Conservation (phyloP, 2,113 vertebrate genomes). For the Sphaerodactylus townsendi region DNA sequence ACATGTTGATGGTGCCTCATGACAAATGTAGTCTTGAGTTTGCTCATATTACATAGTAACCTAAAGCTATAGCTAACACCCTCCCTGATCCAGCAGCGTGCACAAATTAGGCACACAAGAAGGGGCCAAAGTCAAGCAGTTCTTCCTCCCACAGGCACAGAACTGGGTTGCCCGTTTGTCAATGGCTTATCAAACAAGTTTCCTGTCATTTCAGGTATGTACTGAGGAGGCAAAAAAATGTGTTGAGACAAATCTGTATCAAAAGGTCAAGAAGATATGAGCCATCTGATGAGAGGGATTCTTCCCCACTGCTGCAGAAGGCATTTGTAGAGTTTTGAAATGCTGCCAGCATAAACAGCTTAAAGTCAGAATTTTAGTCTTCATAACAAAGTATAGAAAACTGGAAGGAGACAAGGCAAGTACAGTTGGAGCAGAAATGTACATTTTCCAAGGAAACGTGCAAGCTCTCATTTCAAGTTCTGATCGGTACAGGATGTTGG, state of each 20-base stretch:
- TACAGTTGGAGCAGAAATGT: constrained; percentile 45
- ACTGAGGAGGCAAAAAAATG: constrained; percentile 54
- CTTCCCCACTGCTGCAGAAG: constrained; percentile 59
- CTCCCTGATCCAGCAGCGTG: not conserved
- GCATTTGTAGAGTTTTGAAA: constrained; percentile 61
- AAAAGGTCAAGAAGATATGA: constrained; percentile 65
- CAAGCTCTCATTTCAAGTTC: not conserved
- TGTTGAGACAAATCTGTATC: constrained; percentile 60
- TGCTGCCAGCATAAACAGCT: constrained; percentile 67
- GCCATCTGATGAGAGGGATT: constrained; percentile 60
- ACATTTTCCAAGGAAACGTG: constrained; percentile 18
- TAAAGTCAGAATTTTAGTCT: constrained; percentile 63
- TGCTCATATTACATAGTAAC: not conserved
- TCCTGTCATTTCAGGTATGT: constrained; percentile 56
- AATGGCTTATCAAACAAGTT: constrained; percentile 16
- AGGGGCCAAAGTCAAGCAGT: not conserved
- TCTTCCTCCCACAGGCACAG: not conserved
- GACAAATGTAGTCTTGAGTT: not conserved
- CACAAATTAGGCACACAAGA: not conserved
- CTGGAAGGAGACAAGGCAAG: constrained; percentile 47
- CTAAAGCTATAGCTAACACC: not conserved
- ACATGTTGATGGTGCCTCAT: not conserved
- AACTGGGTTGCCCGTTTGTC: not conserved
- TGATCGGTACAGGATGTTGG: not conserved
- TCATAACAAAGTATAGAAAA: constrained; percentile 68